A percentile compares a stretch with the other conserved stretches of the same genome.
These are phyloP conservation scores for Achroia grisella DNA, from an alignment of 1,140 invertebrate genomes.

Conservation along the genomic window DNA sequence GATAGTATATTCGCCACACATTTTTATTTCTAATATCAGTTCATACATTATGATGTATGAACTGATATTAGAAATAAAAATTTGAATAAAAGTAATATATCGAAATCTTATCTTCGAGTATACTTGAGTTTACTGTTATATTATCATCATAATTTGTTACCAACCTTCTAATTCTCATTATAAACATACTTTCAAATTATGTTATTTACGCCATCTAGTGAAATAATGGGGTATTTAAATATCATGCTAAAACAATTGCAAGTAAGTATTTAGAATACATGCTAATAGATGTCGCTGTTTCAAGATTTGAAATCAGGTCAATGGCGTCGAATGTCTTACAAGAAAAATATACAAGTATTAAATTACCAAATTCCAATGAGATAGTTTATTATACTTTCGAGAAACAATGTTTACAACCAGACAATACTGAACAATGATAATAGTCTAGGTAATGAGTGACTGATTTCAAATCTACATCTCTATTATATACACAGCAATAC, in stretches of 20 bases:
- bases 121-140: no score
- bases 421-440: slow-evolving; percentile 34
- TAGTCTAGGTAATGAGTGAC: slow-evolving; percentile 58
- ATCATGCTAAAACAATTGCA: not conserved
- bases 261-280: slow-evolving; percentile 1
- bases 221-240: slow-evolving; percentile 1
- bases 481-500: slow-evolving; percentile 27
- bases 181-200: not conserved
- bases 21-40: no score
- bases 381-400: slow-evolving; percentile 8
- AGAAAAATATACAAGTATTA: slow-evolving; percentile 12
- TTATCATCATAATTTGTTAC: no score
- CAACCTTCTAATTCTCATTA: no score
- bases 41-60: no score
- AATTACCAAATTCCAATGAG: slow-evolving; percentile 49
- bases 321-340: slow-evolving; percentile 4
- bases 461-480: slow-evolving; percentile 39
- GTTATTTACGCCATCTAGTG: slow-evolving; percentile 48
- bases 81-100: no score
- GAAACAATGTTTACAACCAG: slow-evolving; percentile 19
- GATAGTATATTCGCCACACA: no score
- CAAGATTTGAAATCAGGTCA: slow-evolving; percentile 55
- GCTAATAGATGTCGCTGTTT: slow-evolving; percentile 62
- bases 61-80: no score
- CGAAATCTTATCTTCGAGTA: no score